phyloP scores from a whole-genome alignment of 2,113 vertebrate genomes.

The Anolis sagrei region DNA sequence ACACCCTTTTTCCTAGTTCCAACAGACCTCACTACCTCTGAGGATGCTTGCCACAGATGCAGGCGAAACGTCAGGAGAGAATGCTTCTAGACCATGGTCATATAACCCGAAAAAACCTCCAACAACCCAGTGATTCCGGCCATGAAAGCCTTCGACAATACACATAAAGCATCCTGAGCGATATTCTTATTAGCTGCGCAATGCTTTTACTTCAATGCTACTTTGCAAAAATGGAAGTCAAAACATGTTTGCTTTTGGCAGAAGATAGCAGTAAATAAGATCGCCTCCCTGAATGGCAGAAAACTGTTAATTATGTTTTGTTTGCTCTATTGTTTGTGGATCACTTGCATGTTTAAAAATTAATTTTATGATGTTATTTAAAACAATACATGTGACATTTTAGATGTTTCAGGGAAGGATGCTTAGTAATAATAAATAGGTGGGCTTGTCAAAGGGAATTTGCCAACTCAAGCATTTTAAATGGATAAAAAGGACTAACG shows the following conservation, averaged over 20 bases:
- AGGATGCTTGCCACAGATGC: too few species aligned
- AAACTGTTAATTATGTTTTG: slow-evolving; percentile 72
- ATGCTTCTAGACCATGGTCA: too few species aligned
- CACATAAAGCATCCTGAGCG: background rate
- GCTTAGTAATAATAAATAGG: slow-evolving; percentile 67
- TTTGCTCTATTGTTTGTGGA: slow-evolving; percentile 60
- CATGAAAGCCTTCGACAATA: too few species aligned
- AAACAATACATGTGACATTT: slow-evolving; percentile 71
- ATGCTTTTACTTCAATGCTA: slow-evolving; percentile 32
- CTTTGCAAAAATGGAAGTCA: slow-evolving; percentile 58
- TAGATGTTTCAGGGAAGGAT: slow-evolving; percentile 58
- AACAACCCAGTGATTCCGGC: too few species aligned
- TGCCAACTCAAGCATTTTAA: slow-evolving; percentile 58
- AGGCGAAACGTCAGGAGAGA: too few species aligned
- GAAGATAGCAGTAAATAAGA: slow-evolving; percentile 61
- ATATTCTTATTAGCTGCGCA: slow-evolving; percentile 30
- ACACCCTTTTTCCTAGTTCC: too few species aligned
- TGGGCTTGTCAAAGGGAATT: slow-evolving; percentile 61
- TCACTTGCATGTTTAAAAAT: slow-evolving; percentile 69
- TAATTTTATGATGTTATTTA: slow-evolving; percentile 69
- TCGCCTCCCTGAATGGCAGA: slow-evolving; percentile 57
- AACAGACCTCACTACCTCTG: too few species aligned
- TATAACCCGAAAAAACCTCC: too few species aligned
- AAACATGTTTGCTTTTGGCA: slow-evolving; percentile 62
- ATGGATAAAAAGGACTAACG: slow-evolving; percentile 54